A percentile compares a stretch with the other conserved stretches of the same genome.
Conservation (phyloP, 2,113 vertebrate species). For the Rhinopomastus cyanomelas region DNA sequence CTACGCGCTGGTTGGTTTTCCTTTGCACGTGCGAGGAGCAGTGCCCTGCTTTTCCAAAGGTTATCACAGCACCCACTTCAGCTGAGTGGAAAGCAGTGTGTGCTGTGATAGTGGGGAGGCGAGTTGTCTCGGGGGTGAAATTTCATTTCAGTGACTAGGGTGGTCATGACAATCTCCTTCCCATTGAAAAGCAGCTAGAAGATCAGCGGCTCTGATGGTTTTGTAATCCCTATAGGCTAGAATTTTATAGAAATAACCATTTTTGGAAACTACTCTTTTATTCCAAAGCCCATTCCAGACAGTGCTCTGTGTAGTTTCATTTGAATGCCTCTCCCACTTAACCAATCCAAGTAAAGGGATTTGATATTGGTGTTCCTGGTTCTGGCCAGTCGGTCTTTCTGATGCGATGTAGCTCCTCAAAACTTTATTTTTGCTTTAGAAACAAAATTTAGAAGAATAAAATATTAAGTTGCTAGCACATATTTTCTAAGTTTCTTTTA, state of each 20-base stretch:
- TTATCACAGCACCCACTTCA: neutral
- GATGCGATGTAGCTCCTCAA: neutral
- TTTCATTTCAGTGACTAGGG: neutral
- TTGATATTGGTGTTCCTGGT: neutral
- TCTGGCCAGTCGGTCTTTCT: neutral
- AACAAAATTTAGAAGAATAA: neutral
- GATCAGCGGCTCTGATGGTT: neutral
- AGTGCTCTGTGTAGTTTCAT: neutral
- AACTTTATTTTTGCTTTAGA: neutral
- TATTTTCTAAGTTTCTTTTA: neutral
- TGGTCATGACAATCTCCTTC: neutral
- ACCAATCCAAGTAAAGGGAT: neutral
- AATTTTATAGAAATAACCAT: neutral
- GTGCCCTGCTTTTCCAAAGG: neutral
- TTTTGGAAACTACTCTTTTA: neutral
- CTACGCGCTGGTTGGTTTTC: neutral
- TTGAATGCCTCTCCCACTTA: neutral
- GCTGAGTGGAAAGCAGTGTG: neutral
- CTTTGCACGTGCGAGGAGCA: neutral
- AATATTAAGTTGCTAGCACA: neutral
- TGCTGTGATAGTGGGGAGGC: neutral
- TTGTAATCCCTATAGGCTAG: neutral
- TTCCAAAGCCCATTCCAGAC: neutral
- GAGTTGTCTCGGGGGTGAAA: neutral
- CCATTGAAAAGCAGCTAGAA: neutral